These are phyloP conservation scores for Himalopsyche japonica DNA, from an alignment of 2,888 invertebrate species.

Conservation along the genomic window DNA sequence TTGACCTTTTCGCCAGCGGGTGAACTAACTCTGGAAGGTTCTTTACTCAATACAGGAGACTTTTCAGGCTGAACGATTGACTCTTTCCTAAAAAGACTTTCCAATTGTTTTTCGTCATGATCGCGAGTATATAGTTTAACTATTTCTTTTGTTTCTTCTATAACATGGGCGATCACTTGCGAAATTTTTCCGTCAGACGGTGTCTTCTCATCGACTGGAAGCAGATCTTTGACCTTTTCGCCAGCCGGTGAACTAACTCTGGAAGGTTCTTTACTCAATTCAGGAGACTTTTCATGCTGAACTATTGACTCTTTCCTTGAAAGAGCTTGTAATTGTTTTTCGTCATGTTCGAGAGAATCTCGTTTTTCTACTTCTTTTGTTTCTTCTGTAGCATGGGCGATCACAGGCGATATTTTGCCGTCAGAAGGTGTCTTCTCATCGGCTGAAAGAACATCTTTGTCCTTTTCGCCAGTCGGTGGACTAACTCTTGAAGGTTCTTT, in stretches of 20 bases:
- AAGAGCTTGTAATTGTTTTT: too few species aligned
- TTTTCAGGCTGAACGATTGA: too few species aligned
- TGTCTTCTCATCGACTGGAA: background rate
- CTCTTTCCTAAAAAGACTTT: too few species aligned
- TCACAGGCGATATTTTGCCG: too few species aligned
- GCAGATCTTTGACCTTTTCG: slow-evolving; percentile 12
- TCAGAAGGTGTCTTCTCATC: slow-evolving; percentile 28
- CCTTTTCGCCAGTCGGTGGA: background rate
- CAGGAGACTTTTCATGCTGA: too few species aligned
- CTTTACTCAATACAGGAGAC: background rate
- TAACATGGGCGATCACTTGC: too few species aligned
- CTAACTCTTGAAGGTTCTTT: background rate
- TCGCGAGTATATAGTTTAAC: background rate
- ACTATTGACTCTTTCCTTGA: too few species aligned
- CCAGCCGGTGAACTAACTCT: background rate
- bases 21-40: background rate
- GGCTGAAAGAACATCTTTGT: too few species aligned
- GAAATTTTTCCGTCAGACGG: background rate
- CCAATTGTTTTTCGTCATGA: too few species aligned
- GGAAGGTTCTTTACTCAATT: background rate
- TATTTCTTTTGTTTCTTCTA: slow-evolving; percentile 12
- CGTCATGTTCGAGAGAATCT: too few species aligned
- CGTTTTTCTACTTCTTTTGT: too few species aligned
- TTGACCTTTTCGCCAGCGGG: background rate
- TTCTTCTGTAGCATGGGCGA: too few species aligned